These are phyloP conservation scores for Asobara japonica DNA, from an alignment of 1,140 invertebrate genomes.

Conservation along the genomic window DNA sequence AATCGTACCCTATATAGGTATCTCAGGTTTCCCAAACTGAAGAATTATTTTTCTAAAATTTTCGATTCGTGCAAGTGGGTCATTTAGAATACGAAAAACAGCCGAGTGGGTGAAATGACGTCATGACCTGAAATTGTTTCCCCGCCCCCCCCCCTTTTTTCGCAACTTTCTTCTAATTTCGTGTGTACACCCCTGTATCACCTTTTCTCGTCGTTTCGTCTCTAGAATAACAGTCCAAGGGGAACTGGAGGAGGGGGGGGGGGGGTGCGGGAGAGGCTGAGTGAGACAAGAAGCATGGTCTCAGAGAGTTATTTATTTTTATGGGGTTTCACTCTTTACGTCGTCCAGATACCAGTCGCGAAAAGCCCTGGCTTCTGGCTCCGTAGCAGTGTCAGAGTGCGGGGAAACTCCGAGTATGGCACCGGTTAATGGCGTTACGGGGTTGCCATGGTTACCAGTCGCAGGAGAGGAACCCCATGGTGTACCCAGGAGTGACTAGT, in stretches of 20 bases:
- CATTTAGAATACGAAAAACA: no score
- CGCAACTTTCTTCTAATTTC: no score
- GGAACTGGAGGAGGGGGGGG: not conserved
- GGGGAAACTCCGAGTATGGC: conserved; percentile 42
- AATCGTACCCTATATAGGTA: no score
- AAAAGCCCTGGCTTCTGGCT: conserved; percentile 37
- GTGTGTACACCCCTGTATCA: conserved; percentile 1
- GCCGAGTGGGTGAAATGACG: no score
- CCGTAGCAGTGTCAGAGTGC: not conserved
- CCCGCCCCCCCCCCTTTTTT: not conserved
- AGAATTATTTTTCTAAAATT: no score
- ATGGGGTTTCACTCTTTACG: conserved; percentile 54
- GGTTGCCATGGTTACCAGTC: conserved; percentile 62
- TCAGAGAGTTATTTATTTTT: conserved; percentile 62
- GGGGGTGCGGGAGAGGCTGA: not conserved
- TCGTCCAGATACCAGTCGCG: conserved; percentile 35
- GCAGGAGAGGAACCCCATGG: conserved; percentile 40
- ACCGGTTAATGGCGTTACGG: conserved; percentile 65
- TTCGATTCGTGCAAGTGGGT: no score
- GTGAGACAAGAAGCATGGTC: conserved; percentile 1
- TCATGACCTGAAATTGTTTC: no score
- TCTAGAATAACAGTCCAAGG: not conserved
- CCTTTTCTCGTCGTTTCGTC: not conserved
- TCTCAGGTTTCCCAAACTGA: no score
- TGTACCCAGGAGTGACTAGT: conserved; percentile 28